These are phyloP conservation scores for Pogonus chalceus DNA, from an alignment of 1,140 invertebrate species.

Conservation along the genomic window DNA sequence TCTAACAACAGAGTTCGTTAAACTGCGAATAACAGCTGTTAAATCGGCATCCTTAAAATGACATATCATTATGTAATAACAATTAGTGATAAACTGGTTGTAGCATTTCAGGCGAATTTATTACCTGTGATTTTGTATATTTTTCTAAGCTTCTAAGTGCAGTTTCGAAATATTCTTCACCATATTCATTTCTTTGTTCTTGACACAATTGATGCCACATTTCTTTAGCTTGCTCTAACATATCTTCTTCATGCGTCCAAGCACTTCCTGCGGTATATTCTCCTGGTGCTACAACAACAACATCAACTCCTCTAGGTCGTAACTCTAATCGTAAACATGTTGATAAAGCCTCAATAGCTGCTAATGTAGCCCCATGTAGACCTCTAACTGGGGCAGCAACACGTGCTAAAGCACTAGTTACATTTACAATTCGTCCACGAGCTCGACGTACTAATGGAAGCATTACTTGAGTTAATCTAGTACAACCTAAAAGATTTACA, in stretches of 20 bases:
- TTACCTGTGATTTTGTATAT: constrained; percentile 57
- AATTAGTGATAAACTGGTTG: neutral
- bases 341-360: constrained; percentile 69
- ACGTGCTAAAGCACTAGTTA: constrained; percentile 60
- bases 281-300: constrained; percentile 71
- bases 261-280: constrained; percentile 67
- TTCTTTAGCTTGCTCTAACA: constrained; percentile 63
- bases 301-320: constrained; percentile 59
- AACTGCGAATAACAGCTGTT: constrained; percentile 54
- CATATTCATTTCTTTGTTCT: constrained; percentile 64
- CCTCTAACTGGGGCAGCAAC: constrained; percentile 65
- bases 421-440: constrained; percentile 57
- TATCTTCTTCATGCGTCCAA: constrained; percentile 59
- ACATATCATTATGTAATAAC: neutral
- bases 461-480: constrained; percentile 67
- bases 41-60: constrained; percentile 53
- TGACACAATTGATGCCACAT: constrained; percentile 69
- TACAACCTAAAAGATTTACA: constrained; percentile 66
- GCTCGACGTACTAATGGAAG: constrained; percentile 65
- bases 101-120: constrained; percentile 15
- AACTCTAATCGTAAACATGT: constrained; percentile 74
- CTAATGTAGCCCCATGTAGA: constrained; percentile 66
- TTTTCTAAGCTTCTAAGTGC: constrained; percentile 64
- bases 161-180: constrained; percentile 69
- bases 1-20: constrained; percentile 63